Conservation (phyloP, 2,888 invertebrate genomes). For the Sericinus montela region DNA sequence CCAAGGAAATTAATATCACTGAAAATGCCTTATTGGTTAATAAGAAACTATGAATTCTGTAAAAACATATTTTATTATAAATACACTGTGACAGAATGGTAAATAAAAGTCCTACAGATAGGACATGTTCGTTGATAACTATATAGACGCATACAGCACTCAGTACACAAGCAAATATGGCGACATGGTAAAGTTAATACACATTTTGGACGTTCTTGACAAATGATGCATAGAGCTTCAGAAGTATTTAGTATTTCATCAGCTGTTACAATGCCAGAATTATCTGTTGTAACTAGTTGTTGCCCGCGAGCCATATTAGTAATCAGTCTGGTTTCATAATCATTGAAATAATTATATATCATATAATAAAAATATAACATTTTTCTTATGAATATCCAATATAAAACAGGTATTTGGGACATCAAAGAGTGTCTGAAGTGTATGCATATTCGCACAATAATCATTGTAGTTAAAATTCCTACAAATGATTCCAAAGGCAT, state of each 20-base stretch:
- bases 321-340: constrained; percentile 60
- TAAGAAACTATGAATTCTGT: background rate
- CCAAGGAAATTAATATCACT: too few species aligned
- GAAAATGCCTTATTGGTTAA: too few species aligned
- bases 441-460: constrained; percentile 52
- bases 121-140: constrained; percentile 74
- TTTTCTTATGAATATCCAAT: constrained; percentile 57
- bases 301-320: constrained; percentile 50
- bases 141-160: constrained; percentile 70
- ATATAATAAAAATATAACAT: constrained; percentile 57
- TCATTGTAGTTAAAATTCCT: constrained; percentile 57
- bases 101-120: constrained; percentile 75
- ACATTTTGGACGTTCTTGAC: constrained; percentile 77
- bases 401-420: constrained; percentile 36
- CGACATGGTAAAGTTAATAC: constrained; percentile 76
- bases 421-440: constrained; percentile 52
- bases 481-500: constrained; percentile 69
- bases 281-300: constrained; percentile 38
- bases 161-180: constrained; percentile 76
- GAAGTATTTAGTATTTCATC: constrained; percentile 41
- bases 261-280: constrained; percentile 28
- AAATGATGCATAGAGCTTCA: constrained; percentile 74
- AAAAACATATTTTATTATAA: constrained; percentile 42
- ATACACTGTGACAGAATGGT: constrained; percentile 76
- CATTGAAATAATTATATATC: constrained; percentile 58